phyloP scores from a whole-genome alignment of 1,140 invertebrate species.

The Oncopodura yosiiana region DNA sequence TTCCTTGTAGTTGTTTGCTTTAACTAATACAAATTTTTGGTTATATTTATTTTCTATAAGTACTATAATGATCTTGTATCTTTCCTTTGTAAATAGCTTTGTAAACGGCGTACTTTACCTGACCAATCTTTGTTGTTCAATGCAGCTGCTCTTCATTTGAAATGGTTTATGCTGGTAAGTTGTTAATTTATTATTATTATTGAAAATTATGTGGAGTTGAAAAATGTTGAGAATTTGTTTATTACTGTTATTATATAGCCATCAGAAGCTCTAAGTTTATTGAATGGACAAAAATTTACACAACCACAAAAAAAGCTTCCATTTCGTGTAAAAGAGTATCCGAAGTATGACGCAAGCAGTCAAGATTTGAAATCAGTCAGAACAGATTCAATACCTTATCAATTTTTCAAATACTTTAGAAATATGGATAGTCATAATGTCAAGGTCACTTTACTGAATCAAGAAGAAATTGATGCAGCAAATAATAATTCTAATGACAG shows the following conservation, averaged over 20 bases:
- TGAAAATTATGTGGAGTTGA: too few relatives aligned
- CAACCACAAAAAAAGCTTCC: too few relatives aligned
- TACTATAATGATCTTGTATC: too few relatives aligned
- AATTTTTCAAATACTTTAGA: slow-evolving; percentile 18
- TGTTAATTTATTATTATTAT: too few relatives aligned
- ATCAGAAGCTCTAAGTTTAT: slow-evolving; percentile 42
- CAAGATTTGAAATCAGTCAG: not conserved
- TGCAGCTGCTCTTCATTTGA: slow-evolving; percentile 53
- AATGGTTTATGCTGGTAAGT: slow-evolving; percentile 88
- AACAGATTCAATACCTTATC: slow-evolving; percentile 9
- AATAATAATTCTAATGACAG: slow-evolving; percentile 7
- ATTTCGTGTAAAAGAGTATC: slow-evolving; percentile 19
- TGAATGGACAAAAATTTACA: slow-evolving; percentile 25
- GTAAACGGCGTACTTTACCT: slow-evolving; percentile 57
- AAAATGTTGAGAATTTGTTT: too few relatives aligned
- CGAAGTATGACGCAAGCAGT: not conserved
- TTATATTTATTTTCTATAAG: too few relatives aligned
- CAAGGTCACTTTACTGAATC: too few relatives aligned
- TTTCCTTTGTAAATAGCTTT: too few relatives aligned
- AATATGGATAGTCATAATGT: not conserved
- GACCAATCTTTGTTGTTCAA: slow-evolving; percentile 64
- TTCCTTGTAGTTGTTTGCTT: too few relatives aligned
- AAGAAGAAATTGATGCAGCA: not conserved
- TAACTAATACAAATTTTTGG: too few relatives aligned
- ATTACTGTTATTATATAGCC: too few relatives aligned